Percentiles rank a stretch among this genome's conserved stretches.
Conservation (phyloP, 2,888 invertebrate genomes). For the Eupsilia transversa region DNA sequence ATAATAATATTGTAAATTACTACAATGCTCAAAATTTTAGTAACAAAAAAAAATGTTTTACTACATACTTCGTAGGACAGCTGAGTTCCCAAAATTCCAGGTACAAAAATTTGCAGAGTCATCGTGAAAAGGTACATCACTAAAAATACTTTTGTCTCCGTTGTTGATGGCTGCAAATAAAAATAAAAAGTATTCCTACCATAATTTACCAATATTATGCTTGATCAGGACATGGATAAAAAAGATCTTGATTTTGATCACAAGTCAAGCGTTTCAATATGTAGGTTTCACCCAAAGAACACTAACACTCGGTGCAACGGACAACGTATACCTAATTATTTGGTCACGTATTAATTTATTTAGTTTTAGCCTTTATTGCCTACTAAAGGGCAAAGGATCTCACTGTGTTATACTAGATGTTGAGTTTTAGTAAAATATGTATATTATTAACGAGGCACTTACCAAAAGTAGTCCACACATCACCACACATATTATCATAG, state of each 20-base stretch:
- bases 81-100: slow-evolving; percentile 78
- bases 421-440: no score
- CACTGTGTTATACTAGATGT: neutral
- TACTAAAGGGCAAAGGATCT: neutral
- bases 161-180: slow-evolving; percentile 73
- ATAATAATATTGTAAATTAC: neutral
- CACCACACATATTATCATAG: slow-evolving; percentile 80
- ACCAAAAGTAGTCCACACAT: slow-evolving; percentile 79
- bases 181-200: neutral
- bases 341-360: neutral
- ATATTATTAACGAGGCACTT: no score
- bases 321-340: no score
- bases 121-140: slow-evolving; percentile 73
- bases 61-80: slow-evolving; percentile 74
- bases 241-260: neutral
- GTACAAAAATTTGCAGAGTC: slow-evolving; percentile 77
- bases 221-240: neutral
- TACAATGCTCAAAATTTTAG: neutral
- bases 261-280: neutral
- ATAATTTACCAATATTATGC: neutral
- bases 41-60: no score
- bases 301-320: no score
- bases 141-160: slow-evolving; percentile 72
- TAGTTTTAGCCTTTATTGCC: neutral
- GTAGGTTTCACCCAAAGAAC: neutral